These are phyloP conservation scores for Sterna hirundo DNA, from an alignment of 2,113 vertebrate species.

Conservation along the genomic window DNA sequence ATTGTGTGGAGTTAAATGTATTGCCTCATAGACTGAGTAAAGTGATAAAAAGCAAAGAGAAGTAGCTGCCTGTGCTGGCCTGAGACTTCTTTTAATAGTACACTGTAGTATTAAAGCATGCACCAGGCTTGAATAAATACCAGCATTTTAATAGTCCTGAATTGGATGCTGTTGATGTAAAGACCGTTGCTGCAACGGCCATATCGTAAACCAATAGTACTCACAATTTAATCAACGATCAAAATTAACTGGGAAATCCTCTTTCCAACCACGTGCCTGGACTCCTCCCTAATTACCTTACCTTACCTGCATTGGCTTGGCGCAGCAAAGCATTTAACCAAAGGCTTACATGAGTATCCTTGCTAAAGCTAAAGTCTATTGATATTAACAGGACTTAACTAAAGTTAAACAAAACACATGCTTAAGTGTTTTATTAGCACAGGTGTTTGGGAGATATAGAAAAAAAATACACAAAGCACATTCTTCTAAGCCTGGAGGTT, in stretches of 20 bases:
- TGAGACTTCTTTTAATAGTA: background rate
- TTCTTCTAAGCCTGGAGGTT: background rate
- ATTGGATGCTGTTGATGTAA: background rate
- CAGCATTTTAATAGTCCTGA: background rate
- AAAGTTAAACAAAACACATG: background rate
- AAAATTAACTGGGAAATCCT: background rate
- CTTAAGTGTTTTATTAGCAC: background rate
- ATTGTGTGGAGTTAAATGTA: background rate
- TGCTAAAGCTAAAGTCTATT: background rate
- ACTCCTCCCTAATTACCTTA: background rate
- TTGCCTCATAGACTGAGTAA: background rate
- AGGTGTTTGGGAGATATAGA: background rate
- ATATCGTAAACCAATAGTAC: background rate
- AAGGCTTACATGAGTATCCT: background rate
- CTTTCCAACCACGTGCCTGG: background rate
- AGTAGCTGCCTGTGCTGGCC: background rate
- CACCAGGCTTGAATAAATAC: background rate
- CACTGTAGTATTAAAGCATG: background rate
- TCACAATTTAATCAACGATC: background rate
- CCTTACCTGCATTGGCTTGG: background rate
- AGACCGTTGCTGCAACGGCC: background rate
- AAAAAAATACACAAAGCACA: background rate
- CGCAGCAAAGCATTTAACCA: background rate
- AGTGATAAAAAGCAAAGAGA: background rate
- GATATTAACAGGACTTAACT: background rate